Conservation (phyloP, 2,888 invertebrate species). For the Cantharis flavilabris region DNA sequence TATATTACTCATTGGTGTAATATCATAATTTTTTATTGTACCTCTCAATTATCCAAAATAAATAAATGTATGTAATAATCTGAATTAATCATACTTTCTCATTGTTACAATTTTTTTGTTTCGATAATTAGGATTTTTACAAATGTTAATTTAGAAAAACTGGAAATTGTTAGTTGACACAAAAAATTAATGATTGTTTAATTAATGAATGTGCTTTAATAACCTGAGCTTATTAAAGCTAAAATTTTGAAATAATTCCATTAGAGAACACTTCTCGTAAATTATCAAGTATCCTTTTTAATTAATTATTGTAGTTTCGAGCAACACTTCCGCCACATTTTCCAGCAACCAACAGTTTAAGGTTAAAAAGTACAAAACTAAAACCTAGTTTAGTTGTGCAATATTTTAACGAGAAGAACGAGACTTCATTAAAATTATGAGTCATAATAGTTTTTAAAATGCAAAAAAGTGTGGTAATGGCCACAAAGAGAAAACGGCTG, state of each 20-base stretch:
- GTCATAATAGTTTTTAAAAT: neutral
- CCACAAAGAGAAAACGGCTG: neutral
- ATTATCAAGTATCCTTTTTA: neutral
- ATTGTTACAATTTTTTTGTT: neutral
- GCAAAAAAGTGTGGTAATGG: neutral
- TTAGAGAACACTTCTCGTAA: neutral
- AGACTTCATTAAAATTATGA: neutral
- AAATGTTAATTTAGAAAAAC: neutral
- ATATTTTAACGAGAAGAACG: neutral
- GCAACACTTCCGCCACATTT: neutral
- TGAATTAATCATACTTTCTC: neutral
- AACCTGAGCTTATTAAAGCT: neutral
- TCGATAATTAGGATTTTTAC: neutral
- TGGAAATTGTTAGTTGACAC: neutral
- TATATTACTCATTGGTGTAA: neutral
- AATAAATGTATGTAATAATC: neutral
- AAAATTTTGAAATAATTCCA: neutral
- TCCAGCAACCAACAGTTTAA: neutral
- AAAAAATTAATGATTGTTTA: neutral
- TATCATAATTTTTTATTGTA: neutral
- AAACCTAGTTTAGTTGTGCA: neutral
- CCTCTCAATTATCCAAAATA: neutral
- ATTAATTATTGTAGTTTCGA: neutral
- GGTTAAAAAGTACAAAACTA: neutral
- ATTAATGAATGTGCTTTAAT: neutral